These are phyloP conservation scores for Nowickia ferox DNA, from an alignment of 2,888 invertebrate genomes.

Conservation along the genomic window DNA sequence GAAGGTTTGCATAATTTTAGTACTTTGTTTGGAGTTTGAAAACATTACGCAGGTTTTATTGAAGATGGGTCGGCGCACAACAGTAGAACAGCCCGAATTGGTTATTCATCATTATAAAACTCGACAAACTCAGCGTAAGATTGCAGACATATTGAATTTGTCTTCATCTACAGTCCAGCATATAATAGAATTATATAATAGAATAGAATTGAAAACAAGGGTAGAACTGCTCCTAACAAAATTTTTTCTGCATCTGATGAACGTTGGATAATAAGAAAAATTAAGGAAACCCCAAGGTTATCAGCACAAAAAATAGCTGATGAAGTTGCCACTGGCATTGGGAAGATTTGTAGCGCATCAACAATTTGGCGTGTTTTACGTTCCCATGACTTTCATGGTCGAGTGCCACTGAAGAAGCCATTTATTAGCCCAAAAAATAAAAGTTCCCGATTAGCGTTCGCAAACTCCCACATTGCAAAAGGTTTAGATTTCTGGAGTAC, in stretches of 20 bases:
- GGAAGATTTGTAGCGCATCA: conserved; percentile 55
- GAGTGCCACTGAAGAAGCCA: conserved; percentile 47
- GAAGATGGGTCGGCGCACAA: conserved; percentile 25
- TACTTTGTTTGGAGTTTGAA: neutral
- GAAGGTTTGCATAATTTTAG: neutral
- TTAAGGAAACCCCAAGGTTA: conserved; percentile 60
- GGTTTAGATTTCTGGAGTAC: neutral
- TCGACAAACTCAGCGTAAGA: conserved; percentile 36
- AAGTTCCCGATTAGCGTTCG: conserved; percentile 23
- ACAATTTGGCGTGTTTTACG: conserved; percentile 53
- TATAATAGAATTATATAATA: conserved; percentile 50
- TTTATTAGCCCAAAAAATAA: conserved; percentile 39
- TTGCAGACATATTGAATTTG: conserved; percentile 47
- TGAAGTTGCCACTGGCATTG: conserved; percentile 30
- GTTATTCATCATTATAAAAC: conserved; percentile 53
- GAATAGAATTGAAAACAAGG: conserved; percentile 54
- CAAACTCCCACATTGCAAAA: neutral
- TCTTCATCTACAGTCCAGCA: conserved; percentile 53
- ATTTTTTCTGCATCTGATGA: conserved; percentile 46
- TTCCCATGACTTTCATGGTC: conserved; percentile 51
- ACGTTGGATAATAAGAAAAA: conserved; percentile 61
- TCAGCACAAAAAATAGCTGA: conserved; percentile 64
- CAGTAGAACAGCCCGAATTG: conserved; percentile 48
- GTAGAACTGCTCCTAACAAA: conserved; percentile 53
- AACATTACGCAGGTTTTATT: neutral